Percentiles rank a stretch among this genome's conserved stretches.
phyloP scores from a whole-genome alignment of 1,140 invertebrate species.

The Bombus ignitus region DNA sequence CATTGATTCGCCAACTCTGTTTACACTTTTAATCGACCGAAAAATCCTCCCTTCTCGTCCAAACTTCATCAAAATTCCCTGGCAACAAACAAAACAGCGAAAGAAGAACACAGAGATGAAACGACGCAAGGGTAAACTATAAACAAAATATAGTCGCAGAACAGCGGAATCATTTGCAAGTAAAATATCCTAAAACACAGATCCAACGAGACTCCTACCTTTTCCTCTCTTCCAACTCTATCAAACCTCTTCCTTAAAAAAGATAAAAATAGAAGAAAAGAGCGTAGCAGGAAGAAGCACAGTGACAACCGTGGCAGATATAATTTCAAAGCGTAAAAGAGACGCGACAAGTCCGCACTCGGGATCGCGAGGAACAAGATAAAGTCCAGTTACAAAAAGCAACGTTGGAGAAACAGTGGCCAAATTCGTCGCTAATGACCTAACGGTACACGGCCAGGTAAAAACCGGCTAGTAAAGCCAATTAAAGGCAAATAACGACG shows the following conservation, averaged over 20 bases:
- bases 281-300: too few species aligned
- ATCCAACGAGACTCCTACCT: too few species aligned
- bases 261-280: too few species aligned
- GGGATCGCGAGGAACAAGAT: background rate
- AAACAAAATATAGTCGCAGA: too few species aligned
- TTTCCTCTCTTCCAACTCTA: too few species aligned
- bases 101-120: background rate
- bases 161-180: too few species aligned
- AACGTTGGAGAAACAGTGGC: background rate
- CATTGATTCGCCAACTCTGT: slow-evolving; percentile 13
- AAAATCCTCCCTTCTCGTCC: background rate
- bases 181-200: too few species aligned
- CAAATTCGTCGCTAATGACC: background rate
- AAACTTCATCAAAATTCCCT: background rate
- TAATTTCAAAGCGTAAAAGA: background rate
- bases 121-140: too few species aligned
- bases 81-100: background rate
- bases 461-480: background rate
- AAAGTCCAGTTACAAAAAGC: background rate
- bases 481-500: background rate
- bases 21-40: slow-evolving; percentile 43
- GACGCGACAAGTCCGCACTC: too few species aligned
- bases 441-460: background rate
- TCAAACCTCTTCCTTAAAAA: too few species aligned
- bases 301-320: too few species aligned